A percentile compares a stretch with the other conserved stretches of the same genome.
These are phyloP conservation scores for Andrena hattorfiana DNA, from an alignment of 2,888 invertebrate species.

Conservation along the genomic window DNA sequence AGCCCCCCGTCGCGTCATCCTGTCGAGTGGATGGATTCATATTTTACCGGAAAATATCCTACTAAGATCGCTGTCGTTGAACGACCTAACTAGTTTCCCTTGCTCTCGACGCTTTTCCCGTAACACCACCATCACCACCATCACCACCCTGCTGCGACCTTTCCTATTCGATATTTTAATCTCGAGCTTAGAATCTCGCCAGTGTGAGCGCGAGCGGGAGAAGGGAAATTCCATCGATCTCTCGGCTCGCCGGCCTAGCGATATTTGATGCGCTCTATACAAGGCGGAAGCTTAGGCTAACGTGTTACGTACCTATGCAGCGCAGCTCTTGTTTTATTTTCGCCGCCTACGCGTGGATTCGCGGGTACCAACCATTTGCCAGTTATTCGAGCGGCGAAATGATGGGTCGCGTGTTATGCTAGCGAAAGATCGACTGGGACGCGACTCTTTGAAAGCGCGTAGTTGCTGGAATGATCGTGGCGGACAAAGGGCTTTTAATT, in stretches of 20 bases:
- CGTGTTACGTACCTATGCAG: conserved; percentile 75
- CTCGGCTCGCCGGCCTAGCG: conserved; percentile 60
- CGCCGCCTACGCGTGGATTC: conserved; percentile 71
- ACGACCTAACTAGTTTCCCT: conserved; percentile 22
- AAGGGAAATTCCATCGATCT: conserved; percentile 75
- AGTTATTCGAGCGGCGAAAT: neutral
- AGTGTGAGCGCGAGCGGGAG: conserved; percentile 22
- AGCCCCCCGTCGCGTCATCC: conserved; percentile 38
- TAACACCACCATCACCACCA: no score
- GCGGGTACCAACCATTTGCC: neutral
- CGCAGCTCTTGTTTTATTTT: conserved; percentile 76
- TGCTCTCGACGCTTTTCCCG: no score
- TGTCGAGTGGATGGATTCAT: conserved; percentile 52
- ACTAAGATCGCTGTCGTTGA: conserved; percentile 45
- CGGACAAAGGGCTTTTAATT: conserved; percentile 1
- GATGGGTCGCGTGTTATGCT: neutral
- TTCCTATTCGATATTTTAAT: conserved; percentile 12
- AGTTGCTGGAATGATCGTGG: neutral
- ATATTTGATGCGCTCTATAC: conserved; percentile 74
- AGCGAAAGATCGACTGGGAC: neutral
- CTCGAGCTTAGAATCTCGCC: neutral
- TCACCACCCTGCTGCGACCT: neutral
- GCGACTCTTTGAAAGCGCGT: neutral
- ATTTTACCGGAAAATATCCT: conserved; percentile 43
- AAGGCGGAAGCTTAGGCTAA: conserved; percentile 75